Base-by-base conservation (phyloP, 2,797 vertebrate genomes). In the Microctenopoma stevenorrisi region DNA sequence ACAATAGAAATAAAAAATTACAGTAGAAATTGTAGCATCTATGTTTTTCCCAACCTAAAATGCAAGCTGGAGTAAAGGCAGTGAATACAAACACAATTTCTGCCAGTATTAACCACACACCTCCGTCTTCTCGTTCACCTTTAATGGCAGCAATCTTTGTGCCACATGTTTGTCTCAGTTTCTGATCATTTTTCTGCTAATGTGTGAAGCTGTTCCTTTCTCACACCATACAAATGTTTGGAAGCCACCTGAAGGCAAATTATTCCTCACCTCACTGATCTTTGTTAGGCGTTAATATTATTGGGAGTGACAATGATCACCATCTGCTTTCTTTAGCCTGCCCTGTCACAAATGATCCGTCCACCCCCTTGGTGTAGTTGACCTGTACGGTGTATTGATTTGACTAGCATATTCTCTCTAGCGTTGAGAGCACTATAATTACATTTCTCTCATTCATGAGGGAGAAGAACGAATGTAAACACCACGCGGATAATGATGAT, bases 181-280 rank as follows among this genome's bases (percentile, higher is more conserved):
- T 44, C 44, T 71, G 75, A 89, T 80, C 89, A 84, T 76, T 76
- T 70, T 55, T 48, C 60, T 47, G 61, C 59, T 71, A 62, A 62
- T 79, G 52, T 70, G 60, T 69, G 75, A 78, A 70, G 49, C 67
- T 72, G 51, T 77, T 74, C 78, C 66, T 55, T 69, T 64, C 75
- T 72, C 73, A 46, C 28, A 30, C 28, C 28, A 30, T 6, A 30
- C 28, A 30, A 30, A 30, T 30, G 28, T 30, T 30, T 30, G 28
- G 28, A 30, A 30, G 28, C 28, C 28, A 30, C 28, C 28, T 30
- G 28, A 30, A 76, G 42, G 35, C 62, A 64, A 76, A 83, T 87
- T 56, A 75, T 71, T 84, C 60, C 68, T 78, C 52, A 26, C 60
- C 68, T 78, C 52, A 26, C n/a, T 42, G 53, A 60, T 61, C 73